These are phyloP conservation scores for Adela reaumurella DNA, from an alignment of 2,888 invertebrate genomes.

Conservation along the genomic window DNA sequence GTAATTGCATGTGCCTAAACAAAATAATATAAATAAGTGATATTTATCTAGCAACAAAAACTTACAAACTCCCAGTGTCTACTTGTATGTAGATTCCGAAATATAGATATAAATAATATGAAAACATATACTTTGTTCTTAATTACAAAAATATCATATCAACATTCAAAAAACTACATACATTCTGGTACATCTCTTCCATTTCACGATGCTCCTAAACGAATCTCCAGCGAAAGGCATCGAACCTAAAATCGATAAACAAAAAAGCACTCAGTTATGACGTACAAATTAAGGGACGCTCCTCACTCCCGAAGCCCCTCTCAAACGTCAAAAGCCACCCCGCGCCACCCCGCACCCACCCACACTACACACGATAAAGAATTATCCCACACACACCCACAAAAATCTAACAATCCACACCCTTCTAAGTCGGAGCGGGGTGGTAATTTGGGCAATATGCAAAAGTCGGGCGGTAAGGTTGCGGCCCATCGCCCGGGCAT, in stretches of 20 bases:
- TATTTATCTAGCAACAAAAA: too few relatives aligned
- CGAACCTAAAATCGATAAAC: not conserved
- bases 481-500: slow-evolving; percentile 9
- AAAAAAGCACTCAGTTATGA: not conserved
- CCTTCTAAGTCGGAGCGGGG: slow-evolving; percentile 23
- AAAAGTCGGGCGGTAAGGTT: slow-evolving; percentile 35
- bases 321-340: slow-evolving; percentile 30
- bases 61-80: too few relatives aligned
- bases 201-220: not conserved
- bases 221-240: not conserved
- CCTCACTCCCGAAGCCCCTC: slow-evolving; percentile 26
- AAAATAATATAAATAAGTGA: too few relatives aligned
- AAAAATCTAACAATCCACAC: slow-evolving; percentile 24
- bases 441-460: slow-evolving; percentile 53
- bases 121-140: too few relatives aligned
- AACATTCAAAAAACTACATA: too few relatives aligned
- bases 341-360: slow-evolving; percentile 15
- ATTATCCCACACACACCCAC: slow-evolving; percentile 22
- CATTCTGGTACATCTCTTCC: not conserved
- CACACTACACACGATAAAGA: slow-evolving; percentile 19
- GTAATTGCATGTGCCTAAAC: too few relatives aligned
- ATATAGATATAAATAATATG: too few relatives aligned
- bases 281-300: slow-evolving; percentile 33
- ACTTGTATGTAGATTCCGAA: too few relatives aligned
- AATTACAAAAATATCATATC: too few relatives aligned